Evolutionary conservation across 1,140 invertebrate species (phyloP), one percentile per base, ranked within the genome.

Genomic region (Akabosia matsudoensis): DNA sequence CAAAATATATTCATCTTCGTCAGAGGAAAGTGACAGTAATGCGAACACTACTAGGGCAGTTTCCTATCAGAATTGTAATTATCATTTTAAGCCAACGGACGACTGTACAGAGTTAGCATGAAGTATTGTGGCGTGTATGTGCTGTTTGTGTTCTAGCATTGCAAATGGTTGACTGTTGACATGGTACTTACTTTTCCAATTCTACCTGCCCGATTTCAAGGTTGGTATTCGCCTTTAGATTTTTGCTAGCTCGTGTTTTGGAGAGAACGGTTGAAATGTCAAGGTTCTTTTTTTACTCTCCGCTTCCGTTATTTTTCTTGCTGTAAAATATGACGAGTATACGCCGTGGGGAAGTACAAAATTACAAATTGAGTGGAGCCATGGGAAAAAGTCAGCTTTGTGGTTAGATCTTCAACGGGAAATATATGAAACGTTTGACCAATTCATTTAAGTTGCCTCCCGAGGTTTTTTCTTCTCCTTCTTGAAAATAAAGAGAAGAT

Each of bases 311-410:
- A n/a, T 61, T 61, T 61, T 22, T 61, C 24, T 24, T 22, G 4
- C n/a, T 22, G 24, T 14, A 10, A 7, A 61, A 14, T 16, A 24
- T 22, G 54, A 3, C 54, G n/a, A 24, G 54, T 61, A 22, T 7
- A 61, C 7, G 24, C 7, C 45, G 10, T n/a, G n/a, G 24, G n/a
- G 24, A 24, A 61, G 54, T 22, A 22, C 13, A 61, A 61, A 61
- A 61, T 61, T 61, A 61, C 54, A 61, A 61, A 61, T 61, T 61
- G 54, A 61, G 54, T 61, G 54, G 13, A 61, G 24, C 54, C 54
- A 61, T 22, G 54, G 54, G 24, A 61, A 61, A 7, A 61, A 61
- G n/a, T 10, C 45, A 51, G 45, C 3, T 61, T 61, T 7, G 14
- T 61, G 54, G 7, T 18, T 45, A 45, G 7, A 10, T 45, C 18